These are phyloP conservation scores for Meteorus cinctellus DNA, from an alignment of 2,888 invertebrate genomes.

Conservation along the genomic window DNA sequence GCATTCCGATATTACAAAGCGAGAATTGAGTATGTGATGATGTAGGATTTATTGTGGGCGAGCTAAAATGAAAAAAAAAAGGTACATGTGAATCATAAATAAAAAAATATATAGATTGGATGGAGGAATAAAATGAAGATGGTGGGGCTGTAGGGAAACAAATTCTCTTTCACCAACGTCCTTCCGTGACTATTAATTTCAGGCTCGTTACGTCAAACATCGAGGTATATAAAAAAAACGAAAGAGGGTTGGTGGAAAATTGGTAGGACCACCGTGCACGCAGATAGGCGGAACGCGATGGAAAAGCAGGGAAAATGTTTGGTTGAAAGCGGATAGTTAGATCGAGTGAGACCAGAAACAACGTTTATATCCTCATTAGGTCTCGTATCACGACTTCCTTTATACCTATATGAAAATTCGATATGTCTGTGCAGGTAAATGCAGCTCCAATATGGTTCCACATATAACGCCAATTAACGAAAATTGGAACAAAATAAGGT, in stretches of 20 bases:
- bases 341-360: not conserved
- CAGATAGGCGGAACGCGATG: not conserved
- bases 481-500: not conserved
- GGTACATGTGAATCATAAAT: not conserved
- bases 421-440: not conserved
- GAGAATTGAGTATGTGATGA: too few relatives aligned
- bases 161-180: slow-evolving; percentile 30
- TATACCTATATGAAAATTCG: not conserved
- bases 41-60: too few relatives aligned
- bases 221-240: slow-evolving; percentile 12
- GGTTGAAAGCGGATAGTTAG: not conserved
- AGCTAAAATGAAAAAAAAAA: not conserved
- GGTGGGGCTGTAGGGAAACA: not conserved
- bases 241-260: not conserved
- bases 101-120: not conserved
- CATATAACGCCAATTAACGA: not conserved
- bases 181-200: slow-evolving; percentile 48
- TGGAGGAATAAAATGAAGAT: not conserved
- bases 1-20: too few relatives aligned
- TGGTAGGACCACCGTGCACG: slow-evolving; percentile 14
- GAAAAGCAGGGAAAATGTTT: not conserved
- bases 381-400: not conserved
- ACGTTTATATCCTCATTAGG: slow-evolving; percentile 26
- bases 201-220: slow-evolving; percentile 44
- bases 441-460: too few relatives aligned